Evolutionary conservation across 2,113 vertebrate species (phyloP), one percentile per base, ranked within the genome.

Genomic region (Pavo muticus): DNA sequence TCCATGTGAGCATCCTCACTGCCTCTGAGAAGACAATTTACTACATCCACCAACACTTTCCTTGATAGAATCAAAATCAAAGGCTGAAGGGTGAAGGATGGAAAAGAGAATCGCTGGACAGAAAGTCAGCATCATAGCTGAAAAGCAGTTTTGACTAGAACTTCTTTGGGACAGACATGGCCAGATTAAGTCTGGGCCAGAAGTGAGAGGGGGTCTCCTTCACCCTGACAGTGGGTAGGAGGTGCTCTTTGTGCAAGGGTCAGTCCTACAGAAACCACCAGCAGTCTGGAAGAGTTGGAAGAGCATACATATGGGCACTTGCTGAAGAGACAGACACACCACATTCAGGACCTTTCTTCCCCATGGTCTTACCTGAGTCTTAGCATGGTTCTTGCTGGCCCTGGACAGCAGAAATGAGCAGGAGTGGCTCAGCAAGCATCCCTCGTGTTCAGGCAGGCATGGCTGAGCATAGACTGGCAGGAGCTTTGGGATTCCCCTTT

Each of bases 401-500:
- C 17, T 7, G 5, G 30, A 14, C 2, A 1, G n/a, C 35, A 84
- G 71, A 82, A 32, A 40, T 14, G 32, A 57, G 44, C 56, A 8
- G 12, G 9, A 65, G 35, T 2, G 4, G 11, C 29, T 27, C 47
- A 29, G 47, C 73, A 18, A 89, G 10, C 23, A 21, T 32, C 7
- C 21, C 30, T 11, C 1, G 0, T 76, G 48, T 17, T 42, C 39
- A 69, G 44, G 63, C 35, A 30, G 2, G 0, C 32, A 14, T 0
- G 0, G 50, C 6, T 7, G 30, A 73, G 45, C 11, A 23, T 1
- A 0, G 35, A n/a, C 18, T 30, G 88, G 32, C 35, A 39, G 18
- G 47, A 54, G 6, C 52, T 54, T 54, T 54, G 14, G 24, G 21
- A 30, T 14, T 84, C 23, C 16, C 10, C 14, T 75, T 52, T 30